Evolutionary conservation across 1,140 invertebrate species (phyloP), one percentile per base, ranked within the genome.

Genomic region (Neotoxoptera formosana): DNA sequence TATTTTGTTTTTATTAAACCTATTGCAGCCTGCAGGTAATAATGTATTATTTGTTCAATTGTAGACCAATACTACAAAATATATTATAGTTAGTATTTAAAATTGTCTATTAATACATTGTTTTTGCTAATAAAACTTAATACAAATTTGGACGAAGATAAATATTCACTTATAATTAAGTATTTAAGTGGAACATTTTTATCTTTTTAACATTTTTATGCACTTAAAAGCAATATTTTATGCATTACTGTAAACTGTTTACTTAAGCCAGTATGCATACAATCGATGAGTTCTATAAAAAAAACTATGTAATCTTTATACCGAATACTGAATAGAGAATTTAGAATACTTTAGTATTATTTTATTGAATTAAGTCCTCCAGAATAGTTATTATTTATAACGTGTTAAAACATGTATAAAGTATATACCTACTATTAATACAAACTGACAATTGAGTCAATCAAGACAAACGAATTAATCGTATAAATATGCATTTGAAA

Each of bases 271-370:
- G 2, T 36, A 41, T 41, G 8, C 36, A 83, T 83, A 84, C 41
- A 41, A 41, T 41, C 36, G 36, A 84, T 84, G 45, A 84, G 36
- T 25, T 45, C 23, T 84, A 25, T 53, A 45, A 84, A 84, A 25
- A 84, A 84, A 41, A 36, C 8, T 83, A 36, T 14, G 0, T 84
- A 41, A 84, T 84, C 34, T 83, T 41, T 41, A 11, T 36, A 36
- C 76, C 20, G n/a, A 36, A 34, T 4, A 84, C 81, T 41, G 21
- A 84, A 84, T 87, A 86, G 14, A 48, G 9, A 87, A 47, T 87
- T 25, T 45, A 45, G 14, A 87, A 87, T 47, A 48, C 84, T n/a
- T 87, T 48, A 87, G 86, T 87, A 48, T 87, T 87, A 87, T 6
- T 14, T 48, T n/a, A 87, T 87, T 87, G 20, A 47, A 87, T 30